phyloP scores from a whole-genome alignment of 1,140 invertebrate species.

The Druon quercuslanigerum region DNA sequence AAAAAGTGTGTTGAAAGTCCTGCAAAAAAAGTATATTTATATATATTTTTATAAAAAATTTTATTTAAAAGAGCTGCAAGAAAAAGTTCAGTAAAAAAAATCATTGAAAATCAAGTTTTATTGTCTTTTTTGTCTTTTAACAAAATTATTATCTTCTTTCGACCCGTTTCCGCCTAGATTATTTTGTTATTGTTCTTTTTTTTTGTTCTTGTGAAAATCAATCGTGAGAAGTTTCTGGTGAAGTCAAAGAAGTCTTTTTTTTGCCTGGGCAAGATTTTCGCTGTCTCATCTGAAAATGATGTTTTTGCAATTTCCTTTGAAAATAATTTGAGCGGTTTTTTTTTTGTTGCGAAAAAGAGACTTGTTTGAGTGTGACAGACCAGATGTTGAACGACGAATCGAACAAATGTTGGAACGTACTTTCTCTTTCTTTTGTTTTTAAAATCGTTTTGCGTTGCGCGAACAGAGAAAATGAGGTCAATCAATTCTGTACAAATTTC shows the following conservation, averaged over 20 bases:
- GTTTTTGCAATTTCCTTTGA: neutral
- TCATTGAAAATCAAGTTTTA: too few relatives aligned
- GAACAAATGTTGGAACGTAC: neutral
- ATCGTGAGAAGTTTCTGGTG: too few relatives aligned
- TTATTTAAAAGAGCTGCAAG: too few relatives aligned
- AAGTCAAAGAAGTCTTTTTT: too few relatives aligned
- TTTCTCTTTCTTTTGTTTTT: constrained; percentile 29
- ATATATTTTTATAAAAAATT: too few relatives aligned
- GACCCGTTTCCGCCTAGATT: constrained; percentile 10
- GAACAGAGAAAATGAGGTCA: constrained; percentile 33
- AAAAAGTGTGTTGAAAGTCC: too few relatives aligned
- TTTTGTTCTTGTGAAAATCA: neutral
- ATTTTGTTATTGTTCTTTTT: constrained; percentile 14
- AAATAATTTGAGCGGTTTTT: too few relatives aligned
- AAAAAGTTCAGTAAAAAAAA: too few relatives aligned
- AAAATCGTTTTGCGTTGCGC: constrained; percentile 47
- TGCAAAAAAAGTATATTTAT: too few relatives aligned
- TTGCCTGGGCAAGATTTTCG: too few relatives aligned
- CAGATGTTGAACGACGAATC: constrained; percentile 13
- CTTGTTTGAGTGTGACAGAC: constrained; percentile 10
- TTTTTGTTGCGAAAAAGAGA: neutral
- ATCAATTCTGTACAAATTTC: constrained; percentile 38
- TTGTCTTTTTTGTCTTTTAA: too few relatives aligned
- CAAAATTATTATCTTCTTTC: neutral
- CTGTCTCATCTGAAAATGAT: neutral